These are phyloP conservation scores for Myodes glareolus DNA, from an alignment of 2,113 vertebrate genomes.

Conservation along the genomic window DNA sequence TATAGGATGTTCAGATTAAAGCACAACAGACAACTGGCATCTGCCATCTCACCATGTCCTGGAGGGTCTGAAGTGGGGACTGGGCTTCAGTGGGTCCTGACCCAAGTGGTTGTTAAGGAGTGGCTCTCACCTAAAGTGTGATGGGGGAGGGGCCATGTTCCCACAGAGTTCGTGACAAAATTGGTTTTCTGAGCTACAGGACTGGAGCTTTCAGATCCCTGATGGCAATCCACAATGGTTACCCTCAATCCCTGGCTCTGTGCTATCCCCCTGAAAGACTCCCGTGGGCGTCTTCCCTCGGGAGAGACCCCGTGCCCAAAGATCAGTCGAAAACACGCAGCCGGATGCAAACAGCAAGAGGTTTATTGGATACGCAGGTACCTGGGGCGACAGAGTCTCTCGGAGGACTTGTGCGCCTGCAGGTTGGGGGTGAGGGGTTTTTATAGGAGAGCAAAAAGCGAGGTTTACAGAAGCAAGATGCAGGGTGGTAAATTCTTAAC, in stretches of 20 bases:
- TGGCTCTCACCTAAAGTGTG: background rate
- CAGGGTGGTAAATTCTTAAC: no score
- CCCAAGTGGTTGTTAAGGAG: background rate
- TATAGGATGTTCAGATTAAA: background rate
- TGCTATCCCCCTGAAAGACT: rapidly evolving
- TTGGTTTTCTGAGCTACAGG: background rate
- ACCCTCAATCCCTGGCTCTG: background rate
- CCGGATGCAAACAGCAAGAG: no score
- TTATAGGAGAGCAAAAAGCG: no score
- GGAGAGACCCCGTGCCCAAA: no score
- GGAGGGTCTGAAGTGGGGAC: background rate
- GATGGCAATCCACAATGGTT: background rate
- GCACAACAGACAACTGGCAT: background rate
- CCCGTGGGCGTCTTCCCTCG: no score
- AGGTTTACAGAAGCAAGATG: no score
- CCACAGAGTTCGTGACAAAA: background rate
- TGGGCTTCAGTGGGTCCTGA: background rate
- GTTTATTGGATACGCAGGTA: no score
- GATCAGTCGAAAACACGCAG: no score
- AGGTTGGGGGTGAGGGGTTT: no score
- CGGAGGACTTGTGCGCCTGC: no score
- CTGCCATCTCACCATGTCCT: background rate
- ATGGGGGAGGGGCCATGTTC: background rate
- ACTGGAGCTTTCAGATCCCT: background rate
- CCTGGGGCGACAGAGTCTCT: no score